These are phyloP conservation scores for Drosophila parvula DNA, from an alignment of 1,140 invertebrate genomes.

Conservation along the genomic window DNA sequence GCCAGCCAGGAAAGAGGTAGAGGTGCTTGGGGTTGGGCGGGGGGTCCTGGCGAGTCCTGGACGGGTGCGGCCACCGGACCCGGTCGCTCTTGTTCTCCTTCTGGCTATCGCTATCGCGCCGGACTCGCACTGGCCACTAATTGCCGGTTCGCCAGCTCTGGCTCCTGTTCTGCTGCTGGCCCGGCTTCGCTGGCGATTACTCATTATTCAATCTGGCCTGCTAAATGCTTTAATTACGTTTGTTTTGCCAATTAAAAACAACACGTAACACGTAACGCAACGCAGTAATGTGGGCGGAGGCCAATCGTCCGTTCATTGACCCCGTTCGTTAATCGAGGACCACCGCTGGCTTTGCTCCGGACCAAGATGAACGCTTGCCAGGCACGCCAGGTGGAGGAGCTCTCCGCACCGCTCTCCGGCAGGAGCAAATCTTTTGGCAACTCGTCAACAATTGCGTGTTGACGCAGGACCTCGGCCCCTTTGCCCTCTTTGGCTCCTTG, in stretches of 20 bases:
- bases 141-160: constrained; percentile 29
- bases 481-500: neutral
- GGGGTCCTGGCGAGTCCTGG: neutral
- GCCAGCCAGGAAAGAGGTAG: neutral
- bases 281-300: constrained; percentile 11
- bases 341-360: constrained; percentile 7
- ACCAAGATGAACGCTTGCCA: constrained; percentile 53
- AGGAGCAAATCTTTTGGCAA: constrained; percentile 55
- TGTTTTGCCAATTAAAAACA: constrained; percentile 72
- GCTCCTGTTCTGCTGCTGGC: neutral
- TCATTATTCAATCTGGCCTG: constrained; percentile 73
- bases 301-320: constrained; percentile 64
- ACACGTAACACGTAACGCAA: constrained; percentile 45
- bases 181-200: constrained; percentile 42
- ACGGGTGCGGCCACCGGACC: constrained; percentile 5
- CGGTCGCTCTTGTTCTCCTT: constrained; percentile 4
- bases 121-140: constrained; percentile 38
- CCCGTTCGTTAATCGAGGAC: constrained; percentile 10
- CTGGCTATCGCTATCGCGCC: constrained; percentile 26
- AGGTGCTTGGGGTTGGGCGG: too few species aligned
- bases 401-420: too few species aligned
- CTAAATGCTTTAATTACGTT: constrained; percentile 78
- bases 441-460: constrained; percentile 59
- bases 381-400: constrained; percentile 66
- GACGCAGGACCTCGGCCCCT: constrained; percentile 27